These are phyloP conservation scores for Acronicta leporina DNA, from an alignment of 2,888 invertebrate genomes.

Conservation along the genomic window DNA sequence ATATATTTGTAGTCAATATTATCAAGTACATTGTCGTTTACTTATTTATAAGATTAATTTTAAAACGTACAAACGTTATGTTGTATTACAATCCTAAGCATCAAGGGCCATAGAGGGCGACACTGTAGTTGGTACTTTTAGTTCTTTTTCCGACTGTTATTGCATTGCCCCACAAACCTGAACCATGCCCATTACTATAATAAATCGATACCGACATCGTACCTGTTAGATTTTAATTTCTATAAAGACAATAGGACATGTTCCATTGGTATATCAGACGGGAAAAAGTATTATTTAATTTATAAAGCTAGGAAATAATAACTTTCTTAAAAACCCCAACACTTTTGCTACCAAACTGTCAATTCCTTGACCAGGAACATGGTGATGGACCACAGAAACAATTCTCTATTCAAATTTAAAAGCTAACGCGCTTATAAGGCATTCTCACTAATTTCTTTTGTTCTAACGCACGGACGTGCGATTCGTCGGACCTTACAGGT, in stretches of 20 bases:
- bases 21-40: neutral
- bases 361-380: constrained; percentile 51
- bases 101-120: neutral
- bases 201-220: no score
- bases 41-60: neutral
- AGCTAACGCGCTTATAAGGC: constrained; percentile 16
- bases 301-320: no score
- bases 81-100: neutral
- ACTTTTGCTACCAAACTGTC: constrained; percentile 20
- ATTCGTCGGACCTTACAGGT: constrained; percentile 13
- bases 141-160: no score
- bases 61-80: no score
- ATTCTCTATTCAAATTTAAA: constrained; percentile 20
- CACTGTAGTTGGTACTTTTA: neutral
- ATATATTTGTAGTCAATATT: neutral
- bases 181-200: no score
- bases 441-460: constrained; percentile 22
- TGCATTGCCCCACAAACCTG: no score
- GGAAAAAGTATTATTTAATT: no score
- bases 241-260: no score
- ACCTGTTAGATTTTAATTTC: no score
- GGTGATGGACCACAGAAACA: constrained; percentile 42
- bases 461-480: constrained; percentile 30
- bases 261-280: no score
- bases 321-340: constrained; percentile 33